Conservation (phyloP, 1,140 invertebrate genomes). For the Ips nitidus region DNA sequence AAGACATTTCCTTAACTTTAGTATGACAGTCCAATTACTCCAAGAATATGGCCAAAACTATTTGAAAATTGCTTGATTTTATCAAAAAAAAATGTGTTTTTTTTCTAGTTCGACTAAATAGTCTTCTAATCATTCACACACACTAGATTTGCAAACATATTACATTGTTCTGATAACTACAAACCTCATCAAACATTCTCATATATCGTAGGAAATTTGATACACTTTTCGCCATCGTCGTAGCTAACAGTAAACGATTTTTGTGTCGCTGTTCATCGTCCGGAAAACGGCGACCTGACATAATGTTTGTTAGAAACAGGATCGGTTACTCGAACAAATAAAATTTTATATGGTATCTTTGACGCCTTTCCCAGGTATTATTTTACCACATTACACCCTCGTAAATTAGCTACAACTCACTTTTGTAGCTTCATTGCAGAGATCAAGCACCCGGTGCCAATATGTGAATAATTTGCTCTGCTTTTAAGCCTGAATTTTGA, state of each 20-base stretch:
- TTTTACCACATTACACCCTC: constrained; percentile 35
- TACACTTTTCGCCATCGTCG: background rate
- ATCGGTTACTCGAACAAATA: constrained; percentile 5
- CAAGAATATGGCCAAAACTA: no score
- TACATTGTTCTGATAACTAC: no score
- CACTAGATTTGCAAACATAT: no score
- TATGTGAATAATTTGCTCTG: background rate
- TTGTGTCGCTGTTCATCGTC: constrained; percentile 15
- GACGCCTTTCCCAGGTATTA: constrained; percentile 33
- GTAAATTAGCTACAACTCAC: constrained; percentile 25
- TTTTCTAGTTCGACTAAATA: no score
- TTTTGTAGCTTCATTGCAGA: constrained; percentile 13
- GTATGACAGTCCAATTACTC: no score
- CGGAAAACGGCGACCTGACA: constrained; percentile 15
- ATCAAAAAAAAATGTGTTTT: no score
- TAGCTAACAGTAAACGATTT: constrained; percentile 20
- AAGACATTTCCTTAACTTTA: no score
- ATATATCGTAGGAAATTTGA: background rate
- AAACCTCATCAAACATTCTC: no score
- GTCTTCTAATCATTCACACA: no score
- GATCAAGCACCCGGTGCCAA: constrained; percentile 6
- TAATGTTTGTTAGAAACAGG: background rate
- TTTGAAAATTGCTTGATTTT: no score
- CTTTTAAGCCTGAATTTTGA: background rate
- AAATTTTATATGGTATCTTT: constrained; percentile 32